A percentile compares a stretch with the other conserved stretches of the same genome.
Evolutionary conservation across 2,797 vertebrate species (phyloP).

Genomic region (Harpagifer antarcticus): DNA sequence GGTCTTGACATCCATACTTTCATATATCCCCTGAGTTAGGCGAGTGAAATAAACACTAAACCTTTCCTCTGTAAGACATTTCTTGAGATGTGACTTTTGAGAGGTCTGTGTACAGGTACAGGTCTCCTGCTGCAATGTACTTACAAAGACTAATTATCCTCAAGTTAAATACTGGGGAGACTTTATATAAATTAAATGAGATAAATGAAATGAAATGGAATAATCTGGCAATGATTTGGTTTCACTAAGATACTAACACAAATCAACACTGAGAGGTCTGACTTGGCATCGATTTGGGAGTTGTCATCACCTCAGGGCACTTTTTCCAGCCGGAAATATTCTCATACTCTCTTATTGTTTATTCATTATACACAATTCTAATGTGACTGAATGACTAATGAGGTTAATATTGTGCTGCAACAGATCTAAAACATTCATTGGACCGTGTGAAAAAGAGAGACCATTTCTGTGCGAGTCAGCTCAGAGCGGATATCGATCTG

Average conservation of each 20-base stretch:
- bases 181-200: not conserved
- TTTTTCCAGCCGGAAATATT: slow-evolving; percentile 20
- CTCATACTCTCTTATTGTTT: slow-evolving; percentile 24
- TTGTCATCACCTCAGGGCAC: slow-evolving; percentile 8
- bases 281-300: not conserved
- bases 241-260: slow-evolving; percentile 9
- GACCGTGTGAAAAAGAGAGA: slow-evolving; percentile 7
- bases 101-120: not conserved
- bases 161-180: not conserved
- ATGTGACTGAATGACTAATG: slow-evolving; percentile 40
- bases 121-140: not conserved
- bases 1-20: slow-evolving; percentile 62
- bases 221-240: not conserved
- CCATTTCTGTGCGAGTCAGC: slow-evolving; percentile 11
- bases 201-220: not conserved
- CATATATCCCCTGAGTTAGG: slow-evolving; percentile 49
- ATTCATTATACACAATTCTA: slow-evolving; percentile 34
- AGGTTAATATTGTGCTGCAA: slow-evolving; percentile 31
- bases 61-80: slow-evolving; percentile 8
- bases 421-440: slow-evolving; percentile 27
- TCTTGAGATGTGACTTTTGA: slow-evolving; percentile 13
- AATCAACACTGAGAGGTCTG: not conserved
- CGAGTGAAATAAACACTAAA: slow-evolving; percentile 47
- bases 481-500: slow-evolving; percentile 31
- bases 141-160: not conserved